These are phyloP conservation scores for Cacoxenus indagator DNA, from an alignment of 2,888 invertebrate species.

Conservation along the genomic window DNA sequence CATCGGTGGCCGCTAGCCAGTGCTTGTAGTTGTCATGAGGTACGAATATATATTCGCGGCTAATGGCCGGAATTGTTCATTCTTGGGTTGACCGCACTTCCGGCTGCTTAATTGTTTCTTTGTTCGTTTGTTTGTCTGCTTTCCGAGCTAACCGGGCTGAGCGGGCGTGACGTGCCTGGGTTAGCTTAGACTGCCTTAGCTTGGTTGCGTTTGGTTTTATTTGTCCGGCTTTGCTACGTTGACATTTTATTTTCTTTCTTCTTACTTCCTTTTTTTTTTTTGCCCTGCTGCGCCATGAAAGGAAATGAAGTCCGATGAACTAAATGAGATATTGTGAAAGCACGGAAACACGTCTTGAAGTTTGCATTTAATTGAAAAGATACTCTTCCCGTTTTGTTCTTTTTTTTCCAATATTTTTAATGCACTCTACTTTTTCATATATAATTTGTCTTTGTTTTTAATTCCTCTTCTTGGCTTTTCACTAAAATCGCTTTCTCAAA, in stretches of 20 bases:
- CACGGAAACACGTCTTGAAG: background rate
- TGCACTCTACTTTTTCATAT: too few relatives aligned
- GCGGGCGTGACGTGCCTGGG: background rate
- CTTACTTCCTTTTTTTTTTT: background rate
- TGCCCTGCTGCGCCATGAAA: background rate
- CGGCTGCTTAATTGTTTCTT: background rate
- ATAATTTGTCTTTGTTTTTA: too few relatives aligned
- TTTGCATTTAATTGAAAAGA: background rate
- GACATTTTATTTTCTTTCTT: background rate
- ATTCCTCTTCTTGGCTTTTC: too few relatives aligned
- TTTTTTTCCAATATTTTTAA: too few relatives aligned
- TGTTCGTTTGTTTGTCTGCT: background rate
- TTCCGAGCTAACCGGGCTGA: background rate
- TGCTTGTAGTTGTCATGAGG: background rate
- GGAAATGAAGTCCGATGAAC: background rate
- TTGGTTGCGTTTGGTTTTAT: background rate
- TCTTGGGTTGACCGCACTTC: background rate
- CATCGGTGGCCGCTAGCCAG: background rate
- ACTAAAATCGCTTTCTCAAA: too few relatives aligned
- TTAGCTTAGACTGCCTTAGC: background rate
- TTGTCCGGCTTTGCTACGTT: background rate
- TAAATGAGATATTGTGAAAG: background rate
- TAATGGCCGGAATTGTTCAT: background rate
- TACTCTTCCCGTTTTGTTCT: background rate
- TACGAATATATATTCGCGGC: background rate